Percentiles rank a stretch among this genome's conserved stretches.
phyloP scores from a whole-genome alignment of 2,113 vertebrate genomes.

The Tinamus guttatus region DNA sequence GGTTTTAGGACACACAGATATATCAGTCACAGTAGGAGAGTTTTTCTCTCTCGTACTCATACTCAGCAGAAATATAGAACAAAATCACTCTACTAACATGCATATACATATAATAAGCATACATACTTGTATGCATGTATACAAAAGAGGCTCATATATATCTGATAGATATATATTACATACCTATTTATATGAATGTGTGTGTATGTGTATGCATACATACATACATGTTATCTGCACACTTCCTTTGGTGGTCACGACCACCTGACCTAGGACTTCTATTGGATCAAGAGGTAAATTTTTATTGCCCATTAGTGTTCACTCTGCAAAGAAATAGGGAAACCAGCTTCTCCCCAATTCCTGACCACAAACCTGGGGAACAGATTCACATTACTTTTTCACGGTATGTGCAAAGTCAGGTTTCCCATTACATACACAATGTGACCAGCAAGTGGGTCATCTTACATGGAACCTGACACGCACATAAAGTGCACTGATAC shows the following conservation, averaged over 20 bases:
- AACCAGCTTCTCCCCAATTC: not conserved
- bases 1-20: not conserved
- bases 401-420: not conserved
- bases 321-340: not conserved
- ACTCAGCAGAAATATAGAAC: not conserved
- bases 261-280: not conserved
- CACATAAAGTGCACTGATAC: not conserved
- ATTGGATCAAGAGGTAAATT: not conserved
- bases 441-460: not conserved
- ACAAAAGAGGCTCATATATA: not conserved
- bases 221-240: not conserved
- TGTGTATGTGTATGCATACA: too few relatives aligned
- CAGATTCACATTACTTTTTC: not conserved
- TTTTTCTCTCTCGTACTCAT: not conserved
- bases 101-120: too few relatives aligned
- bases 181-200: not conserved
- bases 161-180: not conserved
- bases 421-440: not conserved
- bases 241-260: not conserved
- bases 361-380: not conserved
- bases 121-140: rapidly evolving
- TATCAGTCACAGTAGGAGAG: not conserved
- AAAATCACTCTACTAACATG: not conserved
- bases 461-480: not conserved
- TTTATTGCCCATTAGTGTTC: not conserved